These are phyloP conservation scores for Sialis fuliginosa DNA, from an alignment of 2,888 invertebrate species.

Conservation along the genomic window DNA sequence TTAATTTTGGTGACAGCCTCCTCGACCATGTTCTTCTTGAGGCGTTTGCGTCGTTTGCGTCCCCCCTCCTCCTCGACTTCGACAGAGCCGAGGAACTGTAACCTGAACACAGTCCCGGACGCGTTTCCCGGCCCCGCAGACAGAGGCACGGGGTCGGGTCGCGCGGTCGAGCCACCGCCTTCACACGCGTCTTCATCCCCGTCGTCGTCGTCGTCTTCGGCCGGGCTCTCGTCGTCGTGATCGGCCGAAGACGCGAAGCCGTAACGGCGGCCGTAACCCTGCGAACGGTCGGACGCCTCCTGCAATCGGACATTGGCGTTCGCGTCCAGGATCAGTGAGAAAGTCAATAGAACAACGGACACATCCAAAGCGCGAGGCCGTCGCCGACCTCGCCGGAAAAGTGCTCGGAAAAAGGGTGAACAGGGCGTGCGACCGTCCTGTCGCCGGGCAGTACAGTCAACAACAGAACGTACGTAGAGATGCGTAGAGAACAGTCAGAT, in stretches of 20 bases:
- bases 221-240: constrained; percentile 20
- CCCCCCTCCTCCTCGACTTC: constrained; percentile 67
- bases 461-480: constrained; percentile 1
- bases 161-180: constrained; percentile 18
- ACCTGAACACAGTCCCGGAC: constrained; percentile 60
- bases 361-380: not conserved
- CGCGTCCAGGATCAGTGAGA: not conserved
- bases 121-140: constrained; percentile 29
- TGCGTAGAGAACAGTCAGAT: constrained; percentile 23
- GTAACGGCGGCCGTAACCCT: constrained; percentile 22
- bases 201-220: constrained; percentile 13
- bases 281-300: constrained; percentile 28
- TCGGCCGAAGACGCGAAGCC: constrained; percentile 20
- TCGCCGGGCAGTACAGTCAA: not conserved
- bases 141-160: constrained; percentile 29
- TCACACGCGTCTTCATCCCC: constrained; percentile 16
- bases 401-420: too few relatives aligned
- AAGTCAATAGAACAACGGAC: not conserved
- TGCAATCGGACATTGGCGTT: constrained; percentile 15
- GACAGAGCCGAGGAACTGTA: constrained; percentile 68
- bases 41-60: constrained; percentile 52
- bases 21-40: constrained; percentile 79
- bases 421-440: not conserved
- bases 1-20: constrained; percentile 74
- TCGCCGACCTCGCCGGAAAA: not conserved